Base-by-base conservation (phyloP, 2,797 vertebrate species). In the Nannoperca australis region DNA sequence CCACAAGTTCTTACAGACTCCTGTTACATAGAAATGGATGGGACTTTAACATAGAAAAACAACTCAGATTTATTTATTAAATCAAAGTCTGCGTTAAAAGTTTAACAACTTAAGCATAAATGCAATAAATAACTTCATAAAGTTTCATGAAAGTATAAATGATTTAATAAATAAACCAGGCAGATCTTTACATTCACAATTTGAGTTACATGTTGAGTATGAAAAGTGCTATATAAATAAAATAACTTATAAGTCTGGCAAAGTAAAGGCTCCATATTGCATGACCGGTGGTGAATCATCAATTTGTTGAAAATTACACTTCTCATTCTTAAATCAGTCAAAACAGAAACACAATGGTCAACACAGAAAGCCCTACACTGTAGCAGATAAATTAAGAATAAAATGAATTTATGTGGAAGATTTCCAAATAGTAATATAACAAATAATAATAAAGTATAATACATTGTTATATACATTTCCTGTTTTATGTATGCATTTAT, bases 241-340 rank as follows among this genome's bases (percentile, higher is more conserved):
- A 14, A 15, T 32, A 22, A 18, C 22, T 62, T 13, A 27, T 47
- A 73, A 64, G 55, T 55, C 40, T 56, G 71, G 54, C 72, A 40
- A 40, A 58, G 51, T 24, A 10, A 20, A 62, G 3, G 15, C 74
- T 68, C 65, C n/a, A 27, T 62, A 60, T 60, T 67, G 63, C 36
- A 36, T 10, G 36, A 22, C 30, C 56, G 50, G 58, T 55, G 56
- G 15, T 55, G 58, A 55, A 54, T 76, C 36, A 61, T 62, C 53
- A 3, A 4, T 59, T 58, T 56, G 54, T 54, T 34, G 40, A 27
- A 40, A 56, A 34, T 11, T 8, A 53, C 11, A 51, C 18, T 30
- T 32, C 53, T 45, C 44, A 34, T 45, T 24, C 51, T 58, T 42
- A 44, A 51, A 60, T 59, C 15, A 32, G 7, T 32, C n/a, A 42